Evolutionary conservation across 1,140 invertebrate genomes (phyloP), one percentile per base, ranked within the genome.

Genomic region (Gonioctena quinquepunctata): DNA sequence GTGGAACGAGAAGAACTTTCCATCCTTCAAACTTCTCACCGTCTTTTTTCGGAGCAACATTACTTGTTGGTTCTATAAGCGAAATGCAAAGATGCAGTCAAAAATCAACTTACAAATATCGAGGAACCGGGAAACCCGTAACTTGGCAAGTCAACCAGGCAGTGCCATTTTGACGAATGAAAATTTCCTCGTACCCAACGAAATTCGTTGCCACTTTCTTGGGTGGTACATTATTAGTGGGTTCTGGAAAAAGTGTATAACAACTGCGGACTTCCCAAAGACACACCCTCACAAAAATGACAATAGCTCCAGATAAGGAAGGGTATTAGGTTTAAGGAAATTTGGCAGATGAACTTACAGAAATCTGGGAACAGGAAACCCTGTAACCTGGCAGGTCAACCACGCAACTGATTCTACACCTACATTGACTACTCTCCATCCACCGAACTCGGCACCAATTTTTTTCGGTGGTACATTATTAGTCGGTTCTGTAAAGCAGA

Each of bases 141-240:
- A 90, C 87, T 81, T 89, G 88, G 81, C 89, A 91, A 76, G 86
- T 87, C 81, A 91, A 85, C 77, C 89, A 90, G 76, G 87, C 86
- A 69, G 83, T 82, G 69, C 84, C 82, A 52, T 83, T 85, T 81
- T 84, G 79, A 48, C 85, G 83, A 60, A 91, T 87, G 80, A 87
- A 88, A 71, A 91, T 83, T 72, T 93, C 86, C 83, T 90, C 88
- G 83, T 87, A 88, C 80, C 89, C 89, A 77, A 89, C 88, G 77
- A 90, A 90, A 80, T 86, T 84, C 82, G 89, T 88, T 78, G 87
- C 85, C 65, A 88, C 87, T 80, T 89, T 86, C 83, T 90, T 89
- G 19, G 85, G 85, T 18, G 82, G 76, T 5, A 85, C 81, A 68
- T 84, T 82, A 75, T 67, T 84, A 19, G 84, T 84, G 7, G 85